Conservation (phyloP, 2,797 vertebrate species). For the Tinamus major region DNA sequence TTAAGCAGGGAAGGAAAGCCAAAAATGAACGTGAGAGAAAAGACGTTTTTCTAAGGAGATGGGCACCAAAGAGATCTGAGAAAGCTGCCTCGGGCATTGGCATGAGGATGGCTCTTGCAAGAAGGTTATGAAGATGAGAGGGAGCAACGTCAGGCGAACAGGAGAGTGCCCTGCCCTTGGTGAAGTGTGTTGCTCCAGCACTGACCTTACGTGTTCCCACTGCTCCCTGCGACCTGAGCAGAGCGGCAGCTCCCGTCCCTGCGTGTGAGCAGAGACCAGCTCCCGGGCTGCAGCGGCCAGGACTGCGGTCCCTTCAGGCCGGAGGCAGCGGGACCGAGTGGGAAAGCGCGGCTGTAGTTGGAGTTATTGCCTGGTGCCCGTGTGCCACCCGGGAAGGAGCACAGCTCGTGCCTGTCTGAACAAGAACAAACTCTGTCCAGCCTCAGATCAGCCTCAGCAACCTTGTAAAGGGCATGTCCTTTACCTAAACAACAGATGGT, state of each 20-base stretch:
- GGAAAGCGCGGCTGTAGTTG: fast-evolving
- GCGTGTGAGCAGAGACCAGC: neutral
- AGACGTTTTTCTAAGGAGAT: neutral
- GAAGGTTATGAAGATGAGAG: neutral
- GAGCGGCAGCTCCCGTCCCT: neutral
- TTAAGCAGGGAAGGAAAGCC: neutral
- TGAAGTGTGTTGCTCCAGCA: neutral
- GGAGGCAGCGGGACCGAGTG: neutral
- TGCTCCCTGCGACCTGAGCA: neutral
- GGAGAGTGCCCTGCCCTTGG: neutral
- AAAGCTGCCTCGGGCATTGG: neutral
- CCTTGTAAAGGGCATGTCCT: neutral
- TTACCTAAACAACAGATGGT: neutral
- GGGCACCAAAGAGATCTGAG: neutral
- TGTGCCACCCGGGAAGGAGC: fast-evolving
- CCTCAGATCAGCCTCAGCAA: neutral
- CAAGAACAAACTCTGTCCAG: neutral
- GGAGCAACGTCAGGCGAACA: neutral
- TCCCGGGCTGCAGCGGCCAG: fast-evolving
- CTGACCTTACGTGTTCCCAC: neutral
- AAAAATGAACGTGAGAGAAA: neutral
- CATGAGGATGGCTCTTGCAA: fast-evolving
- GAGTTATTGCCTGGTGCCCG: fast-evolving
- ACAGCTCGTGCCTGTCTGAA: neutral
- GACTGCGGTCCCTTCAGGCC: neutral